These are phyloP conservation scores for Caiman crocodilus DNA, from an alignment of 2,797 vertebrate species.

Conservation along the genomic window DNA sequence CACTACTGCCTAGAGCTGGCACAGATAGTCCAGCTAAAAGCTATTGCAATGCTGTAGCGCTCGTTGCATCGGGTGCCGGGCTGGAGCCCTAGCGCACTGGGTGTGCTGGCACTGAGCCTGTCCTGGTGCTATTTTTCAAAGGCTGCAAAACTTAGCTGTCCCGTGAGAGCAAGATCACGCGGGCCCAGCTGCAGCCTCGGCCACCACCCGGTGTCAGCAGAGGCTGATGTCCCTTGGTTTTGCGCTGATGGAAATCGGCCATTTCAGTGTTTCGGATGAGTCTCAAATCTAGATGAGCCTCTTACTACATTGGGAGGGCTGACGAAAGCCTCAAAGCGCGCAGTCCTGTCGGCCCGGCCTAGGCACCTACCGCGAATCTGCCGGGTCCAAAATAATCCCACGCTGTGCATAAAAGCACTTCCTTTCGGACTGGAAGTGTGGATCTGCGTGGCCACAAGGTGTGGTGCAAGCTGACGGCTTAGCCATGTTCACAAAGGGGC, in stretches of 20 bases:
- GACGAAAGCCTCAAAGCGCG: neutral
- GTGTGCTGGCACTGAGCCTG: neutral
- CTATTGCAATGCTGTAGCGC: neutral
- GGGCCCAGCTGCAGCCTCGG: no score
- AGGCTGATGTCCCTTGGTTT: neutral
- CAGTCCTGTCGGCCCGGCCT: neutral
- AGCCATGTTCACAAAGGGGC: no score
- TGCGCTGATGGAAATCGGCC: neutral
- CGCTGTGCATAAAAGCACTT: no score
- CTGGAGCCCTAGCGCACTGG: neutral
- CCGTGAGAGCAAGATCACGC: neutral
- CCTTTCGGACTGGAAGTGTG: neutral
- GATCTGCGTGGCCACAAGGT: no score
- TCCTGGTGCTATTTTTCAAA: neutral
- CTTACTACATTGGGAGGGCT: neutral
- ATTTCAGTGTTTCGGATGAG: neutral
- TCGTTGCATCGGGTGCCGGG: neutral
- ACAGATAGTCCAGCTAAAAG: no score
- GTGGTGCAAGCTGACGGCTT: no score
- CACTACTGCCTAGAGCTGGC: neutral
- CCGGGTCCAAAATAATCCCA: neutral
- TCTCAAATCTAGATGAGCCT: neutral
- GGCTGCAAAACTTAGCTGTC: neutral
- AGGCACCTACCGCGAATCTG: neutral
- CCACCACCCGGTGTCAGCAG: no score